phyloP scores from a whole-genome alignment of 2,113 vertebrate genomes.

The Grammomys dolichurus region DNA sequence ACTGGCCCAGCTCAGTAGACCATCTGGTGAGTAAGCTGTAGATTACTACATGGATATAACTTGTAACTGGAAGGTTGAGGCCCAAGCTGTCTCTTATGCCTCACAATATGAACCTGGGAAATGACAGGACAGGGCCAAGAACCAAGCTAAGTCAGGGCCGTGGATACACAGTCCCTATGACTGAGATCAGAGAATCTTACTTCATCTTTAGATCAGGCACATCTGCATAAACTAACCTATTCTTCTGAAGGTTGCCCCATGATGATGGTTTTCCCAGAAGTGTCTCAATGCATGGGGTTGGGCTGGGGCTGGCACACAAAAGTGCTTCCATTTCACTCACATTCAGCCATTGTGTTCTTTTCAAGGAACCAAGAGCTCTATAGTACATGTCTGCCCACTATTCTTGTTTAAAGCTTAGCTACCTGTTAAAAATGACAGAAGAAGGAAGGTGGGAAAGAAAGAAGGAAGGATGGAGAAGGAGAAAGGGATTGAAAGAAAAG shows the following conservation, averaged over 20 bases:
- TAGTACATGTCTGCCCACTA: not conserved
- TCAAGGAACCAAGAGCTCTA: not conserved
- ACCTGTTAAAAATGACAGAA: not conserved
- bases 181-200: not conserved
- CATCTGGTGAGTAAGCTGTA: accelerated
- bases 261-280: not conserved
- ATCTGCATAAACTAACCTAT: not conserved
- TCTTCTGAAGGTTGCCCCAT: not conserved
- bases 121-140: not conserved
- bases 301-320: not conserved
- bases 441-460: too few species aligned
- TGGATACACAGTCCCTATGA: not conserved
- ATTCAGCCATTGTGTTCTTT: not conserved
- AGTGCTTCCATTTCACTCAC: not conserved
- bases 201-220: not conserved
- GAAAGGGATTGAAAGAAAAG: too few species aligned
- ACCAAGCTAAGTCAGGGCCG: not conserved
- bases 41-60: not conserved
- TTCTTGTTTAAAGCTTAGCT: not conserved
- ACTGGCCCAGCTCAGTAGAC: not conserved
- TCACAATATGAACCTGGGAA: not conserved
- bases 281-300: not conserved
- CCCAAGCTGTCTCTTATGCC: not conserved
- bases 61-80: not conserved
- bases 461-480: not conserved